These are phyloP conservation scores for Tragelaphus scriptus DNA, from an alignment of 2,113 vertebrate species.

Conservation along the genomic window DNA sequence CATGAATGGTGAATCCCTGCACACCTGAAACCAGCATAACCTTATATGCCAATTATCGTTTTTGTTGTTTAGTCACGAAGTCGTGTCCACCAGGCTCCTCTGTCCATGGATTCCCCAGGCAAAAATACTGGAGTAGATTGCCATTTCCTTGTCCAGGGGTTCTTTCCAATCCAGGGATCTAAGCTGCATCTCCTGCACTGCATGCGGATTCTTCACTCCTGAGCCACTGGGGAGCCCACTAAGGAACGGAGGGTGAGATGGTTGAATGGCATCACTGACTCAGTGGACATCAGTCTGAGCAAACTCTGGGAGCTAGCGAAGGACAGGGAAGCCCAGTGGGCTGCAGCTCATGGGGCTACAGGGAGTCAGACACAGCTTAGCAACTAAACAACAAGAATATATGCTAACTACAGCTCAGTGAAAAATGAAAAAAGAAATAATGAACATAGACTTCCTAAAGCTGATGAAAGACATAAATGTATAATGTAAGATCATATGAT, in stretches of 20 bases:
- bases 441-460: neutral
- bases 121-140: neutral
- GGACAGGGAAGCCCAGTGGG: neutral
- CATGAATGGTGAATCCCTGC: rapidly evolving
- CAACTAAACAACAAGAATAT: neutral
- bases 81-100: neutral
- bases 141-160: neutral
- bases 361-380: neutral
- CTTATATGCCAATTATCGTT: rapidly evolving
- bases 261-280: neutral
- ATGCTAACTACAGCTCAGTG: neutral
- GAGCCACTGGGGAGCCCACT: rapidly evolving
- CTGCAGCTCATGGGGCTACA: neutral
- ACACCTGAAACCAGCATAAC: neutral
- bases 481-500: neutral
- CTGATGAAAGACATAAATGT: neutral
- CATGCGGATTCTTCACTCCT: rapidly evolving
- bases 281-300: neutral
- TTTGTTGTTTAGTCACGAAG: neutral
- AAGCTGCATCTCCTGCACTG: neutral
- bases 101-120: neutral
- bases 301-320: neutral
- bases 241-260: neutral
- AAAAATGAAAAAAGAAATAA: neutral
- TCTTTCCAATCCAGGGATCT: neutral